Evolutionary conservation across 2,888 invertebrate genomes (phyloP), one percentile per base, ranked within the genome.

Genomic region (Acanthoscelides obtectus): DNA sequence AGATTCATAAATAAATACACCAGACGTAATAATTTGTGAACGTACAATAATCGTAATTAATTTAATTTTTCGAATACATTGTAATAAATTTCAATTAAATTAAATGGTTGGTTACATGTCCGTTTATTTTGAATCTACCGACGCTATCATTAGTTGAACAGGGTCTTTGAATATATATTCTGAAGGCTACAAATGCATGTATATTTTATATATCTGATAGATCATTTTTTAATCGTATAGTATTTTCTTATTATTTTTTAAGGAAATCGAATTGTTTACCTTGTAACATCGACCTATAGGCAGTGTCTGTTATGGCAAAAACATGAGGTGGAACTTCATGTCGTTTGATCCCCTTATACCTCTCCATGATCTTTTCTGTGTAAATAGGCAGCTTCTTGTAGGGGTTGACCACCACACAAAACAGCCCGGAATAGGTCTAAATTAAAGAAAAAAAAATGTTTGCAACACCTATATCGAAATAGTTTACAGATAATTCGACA

Each of bases 321-420:
- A 99, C 98, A 86, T 99, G 99, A 69, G 99, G 99, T 76, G 99
- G 99, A 79, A 99, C 96, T 88, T 99, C 99, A 87, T 99, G 98
- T 81, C 99, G 88, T 87, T 98, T 99, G 88, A 98, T 98, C 80
- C 99, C 99, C 91, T 99, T 99, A 89, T 99, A 99, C 87, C 97
- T 91, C 87, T 99, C 99, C 93, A 99, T 97, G 81, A 99, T 96
- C 89, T 96, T 96, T 88, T 99, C 99, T 84, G 98, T 98, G 90
- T 99, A 99, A 86, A 99, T 99, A 75, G 99, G 98, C 85, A 99
- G 90, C 87, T 94, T 94, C 89, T 98, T 98, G 92, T 99, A 99
- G 2, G 99, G 99, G 88, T 99, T 99, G 80, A 99, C 98, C 81
- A 99, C 99, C 84, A 99, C 99, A 88, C 99, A 99, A 91, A 99